Conservation (phyloP, 2,888 invertebrate genomes). For the Tanypteryx hageni region DNA sequence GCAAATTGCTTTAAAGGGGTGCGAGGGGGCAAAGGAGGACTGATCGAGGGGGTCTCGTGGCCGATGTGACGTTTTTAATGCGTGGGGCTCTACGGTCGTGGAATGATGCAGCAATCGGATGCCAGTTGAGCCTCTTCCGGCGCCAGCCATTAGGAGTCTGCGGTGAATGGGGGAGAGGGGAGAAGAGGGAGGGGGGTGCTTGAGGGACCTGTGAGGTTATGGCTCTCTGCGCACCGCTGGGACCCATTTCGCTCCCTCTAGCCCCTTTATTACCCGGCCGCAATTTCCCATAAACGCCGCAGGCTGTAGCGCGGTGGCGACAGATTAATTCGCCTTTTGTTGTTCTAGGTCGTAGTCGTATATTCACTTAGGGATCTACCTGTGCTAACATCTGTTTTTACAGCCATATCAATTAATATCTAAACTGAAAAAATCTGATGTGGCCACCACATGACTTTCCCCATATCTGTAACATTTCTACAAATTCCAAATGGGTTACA, state of each 20-base stretch:
- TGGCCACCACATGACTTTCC: too few relatives aligned
- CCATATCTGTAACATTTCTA: too few relatives aligned
- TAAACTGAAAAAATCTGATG: too few relatives aligned
- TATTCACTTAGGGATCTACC: neutral
- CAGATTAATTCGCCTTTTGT: conserved; percentile 57
- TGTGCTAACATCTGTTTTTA: neutral
- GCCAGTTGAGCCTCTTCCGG: neutral
- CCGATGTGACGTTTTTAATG: conserved; percentile 68
- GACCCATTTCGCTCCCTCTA: conserved; percentile 41
- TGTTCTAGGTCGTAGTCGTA: conserved; percentile 20
- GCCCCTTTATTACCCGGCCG: conserved; percentile 7
- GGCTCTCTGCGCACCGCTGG: conserved; percentile 62
- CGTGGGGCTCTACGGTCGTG: conserved; percentile 70
- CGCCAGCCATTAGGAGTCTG: conserved; percentile 57
- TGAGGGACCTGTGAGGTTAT: conserved; percentile 51
- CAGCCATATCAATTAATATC: too few relatives aligned
- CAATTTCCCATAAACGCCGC: conserved; percentile 55
- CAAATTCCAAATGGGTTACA: too few relatives aligned
- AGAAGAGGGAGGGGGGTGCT: conserved; percentile 70
- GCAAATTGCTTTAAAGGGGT: conserved; percentile 18
- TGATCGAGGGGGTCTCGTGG: conserved; percentile 38
- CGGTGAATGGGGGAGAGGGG: conserved; percentile 50
- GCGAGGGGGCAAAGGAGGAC: conserved; percentile 11
- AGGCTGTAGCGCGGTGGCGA: conserved; percentile 40
- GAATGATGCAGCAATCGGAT: conserved; percentile 73